phyloP scores from a whole-genome alignment of 2,888 invertebrate genomes.

The Dynastes tityus region DNA sequence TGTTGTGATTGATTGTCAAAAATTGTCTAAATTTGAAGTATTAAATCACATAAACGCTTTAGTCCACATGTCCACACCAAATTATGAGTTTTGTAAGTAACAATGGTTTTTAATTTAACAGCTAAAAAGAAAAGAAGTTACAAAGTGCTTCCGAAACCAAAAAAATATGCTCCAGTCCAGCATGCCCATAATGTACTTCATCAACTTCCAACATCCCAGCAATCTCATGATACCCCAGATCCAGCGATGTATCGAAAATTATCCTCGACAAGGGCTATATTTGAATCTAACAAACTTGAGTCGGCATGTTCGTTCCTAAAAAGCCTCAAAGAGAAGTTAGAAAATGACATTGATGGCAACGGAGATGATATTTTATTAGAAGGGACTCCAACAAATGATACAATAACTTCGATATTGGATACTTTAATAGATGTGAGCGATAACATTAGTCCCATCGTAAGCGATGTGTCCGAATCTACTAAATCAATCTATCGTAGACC shows the following conservation, averaged over 20 bases:
- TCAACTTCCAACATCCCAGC: not conserved
- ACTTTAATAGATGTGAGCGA: conserved; percentile 48
- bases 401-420: conserved; percentile 30
- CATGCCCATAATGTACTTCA: not conserved
- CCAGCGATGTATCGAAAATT: not conserved
- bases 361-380: not conserved
- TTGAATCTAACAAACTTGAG: conserved; percentile 44
- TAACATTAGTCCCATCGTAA: conserved; percentile 40
- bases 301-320: conserved; percentile 46
- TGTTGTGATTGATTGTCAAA: no score
- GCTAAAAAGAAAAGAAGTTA: conserved; percentile 32
- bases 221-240: conserved; percentile 1
- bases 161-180: not conserved
- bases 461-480: conserved; percentile 27
- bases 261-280: conserved; percentile 41
- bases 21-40: no score
- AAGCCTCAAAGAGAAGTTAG: conserved; percentile 45
- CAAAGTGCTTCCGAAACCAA: not conserved
- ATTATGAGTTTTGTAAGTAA: conserved; percentile 31
- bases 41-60: no score
- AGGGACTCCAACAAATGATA: not conserved
- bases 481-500: not conserved
- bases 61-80: not conserved
- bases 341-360: conserved; percentile 22
- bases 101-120: conserved; percentile 38